Percentiles rank a stretch among this genome's conserved stretches.
phyloP scores from a whole-genome alignment of 2,888 invertebrate genomes.

The Thera obeliscata region DNA sequence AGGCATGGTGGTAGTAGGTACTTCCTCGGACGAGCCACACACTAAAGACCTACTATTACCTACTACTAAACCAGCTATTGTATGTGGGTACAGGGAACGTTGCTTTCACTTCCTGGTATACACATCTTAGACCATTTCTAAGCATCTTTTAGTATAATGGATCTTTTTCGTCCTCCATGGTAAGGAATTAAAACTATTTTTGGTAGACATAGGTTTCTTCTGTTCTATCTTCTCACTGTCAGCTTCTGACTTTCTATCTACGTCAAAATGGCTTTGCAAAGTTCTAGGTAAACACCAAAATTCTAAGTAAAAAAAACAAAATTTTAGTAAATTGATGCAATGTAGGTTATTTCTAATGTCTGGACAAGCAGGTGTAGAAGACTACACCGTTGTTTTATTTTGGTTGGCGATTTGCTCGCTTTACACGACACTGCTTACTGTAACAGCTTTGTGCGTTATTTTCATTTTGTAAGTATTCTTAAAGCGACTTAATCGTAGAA shows the following conservation, averaged over 20 bases:
- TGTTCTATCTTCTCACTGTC: conserved; percentile 5
- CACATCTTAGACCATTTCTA: too few species aligned
- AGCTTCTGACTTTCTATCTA: neutral
- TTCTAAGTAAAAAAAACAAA: conserved; percentile 28
- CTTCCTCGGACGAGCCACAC: too few species aligned
- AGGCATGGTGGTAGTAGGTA: too few species aligned
- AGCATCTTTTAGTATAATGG: too few species aligned
- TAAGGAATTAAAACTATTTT: neutral
- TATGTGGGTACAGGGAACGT: too few species aligned
- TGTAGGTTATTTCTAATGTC: conserved; percentile 56
- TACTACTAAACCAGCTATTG: too few species aligned
- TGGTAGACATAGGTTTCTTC: neutral
- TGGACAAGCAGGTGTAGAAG: conserved; percentile 54
- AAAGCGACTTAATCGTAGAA: too few species aligned
- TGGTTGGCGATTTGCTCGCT: conserved; percentile 66
- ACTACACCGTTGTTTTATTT: conserved; percentile 56
- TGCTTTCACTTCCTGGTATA: too few species aligned
- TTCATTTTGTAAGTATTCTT: conserved; percentile 62
- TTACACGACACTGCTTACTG: conserved; percentile 61
- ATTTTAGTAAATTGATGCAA: conserved; percentile 37
- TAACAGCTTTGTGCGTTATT: conserved; percentile 63
- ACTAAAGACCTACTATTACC: too few species aligned
- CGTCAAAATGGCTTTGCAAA: conserved; percentile 28
- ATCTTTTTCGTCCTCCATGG: too few species aligned
- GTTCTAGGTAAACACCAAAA: conserved; percentile 25